A percentile compares a stretch with the other conserved stretches of the same genome.
These are phyloP conservation scores for Pegoplata infirma DNA, from an alignment of 2,888 invertebrate genomes.

Conservation along the genomic window DNA sequence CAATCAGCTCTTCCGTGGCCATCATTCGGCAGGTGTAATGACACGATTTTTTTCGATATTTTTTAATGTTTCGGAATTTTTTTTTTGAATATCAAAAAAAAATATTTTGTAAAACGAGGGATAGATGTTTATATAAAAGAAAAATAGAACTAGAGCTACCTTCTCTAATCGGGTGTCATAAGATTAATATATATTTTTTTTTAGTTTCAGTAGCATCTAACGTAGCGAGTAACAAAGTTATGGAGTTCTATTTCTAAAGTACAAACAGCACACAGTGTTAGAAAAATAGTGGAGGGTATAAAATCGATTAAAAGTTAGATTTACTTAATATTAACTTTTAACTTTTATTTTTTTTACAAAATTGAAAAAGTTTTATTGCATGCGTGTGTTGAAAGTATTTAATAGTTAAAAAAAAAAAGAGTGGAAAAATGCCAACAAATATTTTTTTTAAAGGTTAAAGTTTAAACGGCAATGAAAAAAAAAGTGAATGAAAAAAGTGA, in stretches of 20 bases:
- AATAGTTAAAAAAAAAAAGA: not conserved
- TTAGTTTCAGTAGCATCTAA: constrained; percentile 53
- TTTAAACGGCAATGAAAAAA: not conserved
- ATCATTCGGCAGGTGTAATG: too few relatives aligned
- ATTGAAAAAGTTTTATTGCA: not conserved
- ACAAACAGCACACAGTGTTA: not conserved
- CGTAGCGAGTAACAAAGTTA: constrained; percentile 30
- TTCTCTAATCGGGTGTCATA: constrained; percentile 6
- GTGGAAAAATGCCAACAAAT: not conserved
- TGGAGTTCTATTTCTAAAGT: too few relatives aligned
- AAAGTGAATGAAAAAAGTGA: too few relatives aligned
- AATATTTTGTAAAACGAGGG: too few relatives aligned
- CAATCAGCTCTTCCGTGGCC: too few relatives aligned
- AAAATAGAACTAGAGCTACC: not conserved
- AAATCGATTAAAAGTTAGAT: not conserved
- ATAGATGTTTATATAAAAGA: too few relatives aligned
- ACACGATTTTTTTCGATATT: too few relatives aligned
- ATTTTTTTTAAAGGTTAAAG: not conserved
- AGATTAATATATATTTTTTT: too few relatives aligned
- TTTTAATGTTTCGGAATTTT: too few relatives aligned
- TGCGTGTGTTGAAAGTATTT: not conserved
- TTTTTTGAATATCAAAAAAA: too few relatives aligned
- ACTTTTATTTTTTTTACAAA: not conserved
- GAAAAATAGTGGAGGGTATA: too few relatives aligned
- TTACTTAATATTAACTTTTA: not conserved